These are phyloP conservation scores for Lissocephala sabroskyi DNA, from an alignment of 2,888 invertebrate genomes.

Conservation along the genomic window DNA sequence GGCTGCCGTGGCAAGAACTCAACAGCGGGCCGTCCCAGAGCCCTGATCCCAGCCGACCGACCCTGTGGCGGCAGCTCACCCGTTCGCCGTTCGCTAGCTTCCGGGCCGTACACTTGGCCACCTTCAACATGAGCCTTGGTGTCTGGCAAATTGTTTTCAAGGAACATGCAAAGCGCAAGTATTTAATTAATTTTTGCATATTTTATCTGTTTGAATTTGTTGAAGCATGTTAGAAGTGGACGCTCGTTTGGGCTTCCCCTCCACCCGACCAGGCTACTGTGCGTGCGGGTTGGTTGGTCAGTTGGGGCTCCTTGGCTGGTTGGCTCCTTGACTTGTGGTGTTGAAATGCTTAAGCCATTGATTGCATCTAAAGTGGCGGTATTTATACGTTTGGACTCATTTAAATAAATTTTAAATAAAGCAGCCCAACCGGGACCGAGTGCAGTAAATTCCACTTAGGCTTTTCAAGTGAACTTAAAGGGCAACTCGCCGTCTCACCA, in stretches of 20 bases:
- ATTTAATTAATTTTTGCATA: slow-evolving; percentile 67
- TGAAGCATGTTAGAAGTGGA: slow-evolving; percentile 57
- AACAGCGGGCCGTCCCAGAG: slow-evolving; percentile 25
- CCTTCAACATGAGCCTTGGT: slow-evolving; percentile 67
- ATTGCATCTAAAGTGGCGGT: slow-evolving; percentile 62
- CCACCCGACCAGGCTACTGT: too few relatives aligned
- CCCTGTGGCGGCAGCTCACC: too few relatives aligned
- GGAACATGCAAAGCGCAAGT: slow-evolving; percentile 67
- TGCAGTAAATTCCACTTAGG: too few relatives aligned
- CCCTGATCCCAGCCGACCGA: too few relatives aligned
- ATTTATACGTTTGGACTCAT: slow-evolving; percentile 60
- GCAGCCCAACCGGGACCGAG: slow-evolving; percentile 34
- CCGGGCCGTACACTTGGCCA: slow-evolving; percentile 51
- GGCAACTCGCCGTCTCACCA: too few relatives aligned
- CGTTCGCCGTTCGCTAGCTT: slow-evolving; percentile 25
- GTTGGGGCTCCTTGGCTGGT: not conserved
- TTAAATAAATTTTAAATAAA: slow-evolving; percentile 62
- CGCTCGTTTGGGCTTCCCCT: not conserved
- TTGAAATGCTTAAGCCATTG: slow-evolving; percentile 64
- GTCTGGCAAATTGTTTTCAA: slow-evolving; percentile 67
- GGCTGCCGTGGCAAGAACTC: slow-evolving; percentile 35
- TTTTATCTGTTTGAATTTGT: slow-evolving; percentile 67
- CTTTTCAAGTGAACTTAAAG: too few relatives aligned
- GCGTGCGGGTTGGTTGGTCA: not conserved
- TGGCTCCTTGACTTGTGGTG: slow-evolving; percentile 43